Percentiles rank a stretch among this genome's conserved stretches.
phyloP scores from a whole-genome alignment of 1,140 invertebrate genomes.

The Lepidurus packardi region DNA sequence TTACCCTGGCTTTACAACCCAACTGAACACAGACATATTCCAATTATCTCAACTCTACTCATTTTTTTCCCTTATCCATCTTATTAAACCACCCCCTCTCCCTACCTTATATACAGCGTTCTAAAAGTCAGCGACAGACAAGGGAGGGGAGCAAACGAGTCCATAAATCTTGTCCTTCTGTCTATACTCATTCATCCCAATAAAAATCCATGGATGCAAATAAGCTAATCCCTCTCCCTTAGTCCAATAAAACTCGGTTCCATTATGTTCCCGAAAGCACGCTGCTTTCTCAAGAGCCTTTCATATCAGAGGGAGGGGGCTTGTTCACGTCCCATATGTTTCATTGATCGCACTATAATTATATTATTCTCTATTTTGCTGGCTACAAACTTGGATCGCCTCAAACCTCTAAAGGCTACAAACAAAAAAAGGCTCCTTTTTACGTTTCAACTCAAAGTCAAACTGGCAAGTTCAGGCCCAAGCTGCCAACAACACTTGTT shows the following conservation, averaged over 20 bases:
- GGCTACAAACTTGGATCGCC: too few relatives aligned
- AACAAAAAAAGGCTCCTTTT: too few relatives aligned
- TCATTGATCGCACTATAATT: too few relatives aligned
- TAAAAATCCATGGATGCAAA: slow-evolving; percentile 9
- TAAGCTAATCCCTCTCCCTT: slow-evolving; percentile 18
- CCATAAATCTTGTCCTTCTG: slow-evolving; percentile 15
- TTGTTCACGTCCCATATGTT: not conserved
- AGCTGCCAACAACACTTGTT: not conserved
- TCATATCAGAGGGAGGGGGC: not conserved
- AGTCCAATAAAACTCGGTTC: slow-evolving; percentile 2
- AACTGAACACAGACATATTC: not conserved
- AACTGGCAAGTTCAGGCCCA: not conserved
- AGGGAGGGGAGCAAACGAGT: not conserved
- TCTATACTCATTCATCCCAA: slow-evolving; percentile 12
- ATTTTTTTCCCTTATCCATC: not conserved
- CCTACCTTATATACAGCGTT: not conserved
- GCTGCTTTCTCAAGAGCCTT: not conserved
- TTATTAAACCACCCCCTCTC: not conserved
- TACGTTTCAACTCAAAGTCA: too few relatives aligned
- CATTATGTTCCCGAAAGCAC: not conserved
- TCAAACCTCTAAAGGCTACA: too few relatives aligned
- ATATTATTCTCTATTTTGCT: too few relatives aligned
- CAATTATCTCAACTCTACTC: not conserved
- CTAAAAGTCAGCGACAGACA: slow-evolving; percentile 17
- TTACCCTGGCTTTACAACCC: too few relatives aligned